Conservation (phyloP, 2,113 vertebrate genomes). For the Nanorana parkeri region DNA sequence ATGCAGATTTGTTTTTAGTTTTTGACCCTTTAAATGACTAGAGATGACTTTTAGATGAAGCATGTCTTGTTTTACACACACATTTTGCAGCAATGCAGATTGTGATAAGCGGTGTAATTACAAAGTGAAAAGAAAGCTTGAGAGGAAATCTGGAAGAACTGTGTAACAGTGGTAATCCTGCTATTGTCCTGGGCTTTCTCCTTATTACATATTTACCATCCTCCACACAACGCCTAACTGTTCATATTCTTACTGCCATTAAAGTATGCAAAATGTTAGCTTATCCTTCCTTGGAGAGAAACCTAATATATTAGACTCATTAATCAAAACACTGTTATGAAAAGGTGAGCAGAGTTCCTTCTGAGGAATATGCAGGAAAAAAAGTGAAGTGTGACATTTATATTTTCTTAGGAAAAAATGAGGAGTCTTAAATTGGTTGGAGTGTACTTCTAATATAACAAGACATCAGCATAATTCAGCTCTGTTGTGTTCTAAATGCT, state of each 20-base stretch:
- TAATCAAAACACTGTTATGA: constrained; percentile 27
- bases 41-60: no score
- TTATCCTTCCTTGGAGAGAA: constrained; percentile 11
- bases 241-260: constrained; percentile 10
- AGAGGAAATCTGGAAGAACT: not conserved
- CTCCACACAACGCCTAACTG: not conserved
- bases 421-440: not conserved
- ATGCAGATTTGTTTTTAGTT: no score
- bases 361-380: constrained; percentile 13
- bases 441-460: not conserved
- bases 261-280: constrained; percentile 34
- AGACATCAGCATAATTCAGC: not conserved
- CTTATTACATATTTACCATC: constrained; percentile 12
- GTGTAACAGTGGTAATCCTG: not conserved
- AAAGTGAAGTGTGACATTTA: constrained; percentile 19
- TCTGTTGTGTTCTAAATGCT: not conserved
- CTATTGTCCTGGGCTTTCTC: not conserved
- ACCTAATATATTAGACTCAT: constrained; percentile 35
- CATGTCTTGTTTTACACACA: no score
- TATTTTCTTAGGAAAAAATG: not conserved
- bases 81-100: no score
- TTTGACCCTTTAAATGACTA: no score
- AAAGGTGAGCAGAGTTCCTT: constrained; percentile 1
- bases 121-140: no score
- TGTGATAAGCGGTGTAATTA: no score